Conservation (phyloP, 1,140 invertebrate genomes). For the Orius insidiosus region DNA sequence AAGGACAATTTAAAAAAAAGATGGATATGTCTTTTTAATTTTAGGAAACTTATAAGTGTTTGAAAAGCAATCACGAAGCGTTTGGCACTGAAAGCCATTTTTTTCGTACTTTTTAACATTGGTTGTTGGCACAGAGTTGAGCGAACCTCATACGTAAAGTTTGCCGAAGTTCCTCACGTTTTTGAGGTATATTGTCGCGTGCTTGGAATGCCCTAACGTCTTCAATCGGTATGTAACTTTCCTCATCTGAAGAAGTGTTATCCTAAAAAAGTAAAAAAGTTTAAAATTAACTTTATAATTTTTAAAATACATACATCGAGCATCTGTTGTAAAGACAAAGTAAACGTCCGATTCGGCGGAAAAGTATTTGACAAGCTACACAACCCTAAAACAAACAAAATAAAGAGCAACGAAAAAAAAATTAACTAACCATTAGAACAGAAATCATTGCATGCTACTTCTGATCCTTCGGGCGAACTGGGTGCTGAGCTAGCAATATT, state of each 20-base stretch:
- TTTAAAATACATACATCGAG: conserved; percentile 49
- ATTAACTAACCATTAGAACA: conserved; percentile 54
- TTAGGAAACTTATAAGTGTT: too few relatives aligned
- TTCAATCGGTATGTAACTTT: conserved; percentile 69
- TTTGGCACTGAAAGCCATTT: too few relatives aligned
- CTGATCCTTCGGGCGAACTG: conserved; percentile 65
- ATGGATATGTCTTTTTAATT: too few relatives aligned
- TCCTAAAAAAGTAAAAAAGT: conserved; percentile 28
- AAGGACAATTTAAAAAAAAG: too few relatives aligned
- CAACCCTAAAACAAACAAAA: conserved; percentile 24
- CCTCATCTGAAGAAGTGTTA: conserved; percentile 45
- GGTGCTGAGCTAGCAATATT: conserved; percentile 36
- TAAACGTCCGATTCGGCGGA: conserved; percentile 15
- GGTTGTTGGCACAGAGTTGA: conserved; percentile 29
- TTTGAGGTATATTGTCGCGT: conserved; percentile 53
- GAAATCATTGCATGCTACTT: conserved; percentile 63
- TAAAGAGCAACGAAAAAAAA: neutral
- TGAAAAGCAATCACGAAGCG: too few relatives aligned
- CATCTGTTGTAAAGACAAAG: conserved; percentile 48
- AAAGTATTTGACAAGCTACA: conserved; percentile 17
- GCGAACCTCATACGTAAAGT: conserved; percentile 65
- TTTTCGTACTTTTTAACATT: too few relatives aligned
- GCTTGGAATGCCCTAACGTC: conserved; percentile 68
- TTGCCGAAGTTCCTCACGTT: conserved; percentile 63
- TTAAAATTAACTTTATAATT: conserved; percentile 15